Conservation (phyloP, 2,797 vertebrate species). For the Galaxias olidus region DNA sequence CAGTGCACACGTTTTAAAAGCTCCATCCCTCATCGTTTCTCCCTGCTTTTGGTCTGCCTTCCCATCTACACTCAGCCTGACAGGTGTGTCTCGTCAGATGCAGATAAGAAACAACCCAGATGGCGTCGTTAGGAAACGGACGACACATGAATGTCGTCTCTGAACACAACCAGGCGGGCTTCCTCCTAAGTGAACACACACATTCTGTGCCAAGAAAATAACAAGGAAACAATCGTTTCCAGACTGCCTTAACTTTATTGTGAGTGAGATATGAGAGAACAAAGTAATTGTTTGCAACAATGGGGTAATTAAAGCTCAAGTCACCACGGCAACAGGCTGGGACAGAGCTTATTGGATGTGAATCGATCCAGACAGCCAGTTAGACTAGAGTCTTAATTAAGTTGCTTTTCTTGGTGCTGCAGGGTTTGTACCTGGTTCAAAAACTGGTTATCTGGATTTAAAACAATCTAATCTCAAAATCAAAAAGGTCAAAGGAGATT, state of each 20-base stretch:
- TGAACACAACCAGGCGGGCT: no score
- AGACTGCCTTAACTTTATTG: background rate
- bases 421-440: background rate
- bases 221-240: background rate
- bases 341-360: constrained; percentile 48
- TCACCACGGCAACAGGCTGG: constrained; percentile 51
- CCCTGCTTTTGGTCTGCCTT: no score
- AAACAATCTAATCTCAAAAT: background rate
- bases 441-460: background rate
- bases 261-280: constrained; percentile 41
- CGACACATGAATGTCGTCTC: no score
- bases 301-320: constrained; percentile 53
- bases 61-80: no score
- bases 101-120: no score
- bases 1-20: no score
- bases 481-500: background rate
- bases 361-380: constrained; percentile 33
- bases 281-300: constrained; percentile 40
- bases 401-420: constrained; percentile 28
- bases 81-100: no score
- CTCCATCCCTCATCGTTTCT: no score
- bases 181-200: no score
- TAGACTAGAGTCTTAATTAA: constrained; percentile 39
- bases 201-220: no score
- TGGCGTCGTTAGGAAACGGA: no score